Percentiles rank a stretch among this genome's conserved stretches.
Evolutionary conservation across 2,113 vertebrate genomes (phyloP).

Genomic region (Lepidothrix coronata): DNA sequence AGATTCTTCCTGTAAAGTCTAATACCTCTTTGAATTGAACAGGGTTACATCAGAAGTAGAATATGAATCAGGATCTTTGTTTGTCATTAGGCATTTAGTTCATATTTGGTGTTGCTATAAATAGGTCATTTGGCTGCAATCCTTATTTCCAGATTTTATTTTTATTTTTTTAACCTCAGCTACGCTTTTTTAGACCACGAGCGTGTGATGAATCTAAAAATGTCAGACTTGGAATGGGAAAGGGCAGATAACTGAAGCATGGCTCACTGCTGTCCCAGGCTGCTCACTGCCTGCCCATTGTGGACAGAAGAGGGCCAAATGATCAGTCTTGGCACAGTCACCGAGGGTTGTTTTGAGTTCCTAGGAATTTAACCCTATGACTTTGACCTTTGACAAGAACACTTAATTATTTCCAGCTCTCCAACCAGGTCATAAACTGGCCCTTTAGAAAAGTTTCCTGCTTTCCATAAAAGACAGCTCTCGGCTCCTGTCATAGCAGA

Average conservation of each 20-base stretch:
- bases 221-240: neutral
- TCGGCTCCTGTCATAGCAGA: neutral
- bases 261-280: neutral
- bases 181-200: neutral
- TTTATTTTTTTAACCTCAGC: neutral
- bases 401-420: constrained; percentile 68
- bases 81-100: neutral
- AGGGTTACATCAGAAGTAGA: constrained; percentile 1
- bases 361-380: constrained; percentile 61
- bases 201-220: neutral
- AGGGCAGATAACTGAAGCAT: neutral
- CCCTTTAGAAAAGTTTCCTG: constrained; percentile 28
- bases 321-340: neutral
- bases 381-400: constrained; percentile 66
- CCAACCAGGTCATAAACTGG: constrained; percentile 22
- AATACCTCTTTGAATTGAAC: neutral
- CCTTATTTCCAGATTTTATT: neutral
- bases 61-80: neutral
- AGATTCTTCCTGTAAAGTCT: neutral
- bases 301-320: neutral
- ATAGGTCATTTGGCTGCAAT: neutral
- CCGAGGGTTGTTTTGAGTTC: neutral
- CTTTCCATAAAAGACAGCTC: constrained; percentile 15
- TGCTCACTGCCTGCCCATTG: neutral
- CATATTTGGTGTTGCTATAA: constrained; percentile 30